phyloP scores from a whole-genome alignment of 2,888 invertebrate genomes.

The Acheta domesticus region DNA sequence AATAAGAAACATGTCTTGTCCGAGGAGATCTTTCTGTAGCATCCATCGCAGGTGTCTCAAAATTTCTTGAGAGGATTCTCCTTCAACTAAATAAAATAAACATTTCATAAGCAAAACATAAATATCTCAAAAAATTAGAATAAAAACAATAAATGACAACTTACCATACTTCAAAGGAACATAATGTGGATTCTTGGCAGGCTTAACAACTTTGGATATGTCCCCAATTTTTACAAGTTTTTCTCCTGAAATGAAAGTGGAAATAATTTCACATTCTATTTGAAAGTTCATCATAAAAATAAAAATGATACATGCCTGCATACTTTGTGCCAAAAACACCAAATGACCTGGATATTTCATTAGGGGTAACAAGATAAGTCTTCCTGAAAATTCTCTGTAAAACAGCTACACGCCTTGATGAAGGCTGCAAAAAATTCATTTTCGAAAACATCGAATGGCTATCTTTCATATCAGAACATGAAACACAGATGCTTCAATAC shows the following conservation, averaged over 20 bases:
- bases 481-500: no score
- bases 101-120: neutral
- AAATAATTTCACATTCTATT: neutral
- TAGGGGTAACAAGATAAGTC: neutral
- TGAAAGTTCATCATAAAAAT: neutral
- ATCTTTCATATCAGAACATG: neutral
- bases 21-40: conserved; percentile 88
- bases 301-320: neutral
- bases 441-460: neutral
- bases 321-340: neutral
- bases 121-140: neutral
- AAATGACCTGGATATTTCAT: neutral
- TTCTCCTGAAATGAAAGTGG: conserved; percentile 23
- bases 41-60: conserved; percentile 89
- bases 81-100: conserved; percentile 50
- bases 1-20: conserved; percentile 93
- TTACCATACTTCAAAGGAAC: conserved; percentile 83
- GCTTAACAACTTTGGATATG: conserved; percentile 61
- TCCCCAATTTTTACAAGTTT: conserved; percentile 65
- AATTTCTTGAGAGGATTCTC: conserved; percentile 65
- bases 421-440: neutral
- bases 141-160: conserved; percentile 44
- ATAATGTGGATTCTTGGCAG: conserved; percentile 68
- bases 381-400: neutral
- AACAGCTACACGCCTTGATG: neutral